Conservation (phyloP, 2,113 vertebrate genomes). For the Saccopteryx bilineata region DNA sequence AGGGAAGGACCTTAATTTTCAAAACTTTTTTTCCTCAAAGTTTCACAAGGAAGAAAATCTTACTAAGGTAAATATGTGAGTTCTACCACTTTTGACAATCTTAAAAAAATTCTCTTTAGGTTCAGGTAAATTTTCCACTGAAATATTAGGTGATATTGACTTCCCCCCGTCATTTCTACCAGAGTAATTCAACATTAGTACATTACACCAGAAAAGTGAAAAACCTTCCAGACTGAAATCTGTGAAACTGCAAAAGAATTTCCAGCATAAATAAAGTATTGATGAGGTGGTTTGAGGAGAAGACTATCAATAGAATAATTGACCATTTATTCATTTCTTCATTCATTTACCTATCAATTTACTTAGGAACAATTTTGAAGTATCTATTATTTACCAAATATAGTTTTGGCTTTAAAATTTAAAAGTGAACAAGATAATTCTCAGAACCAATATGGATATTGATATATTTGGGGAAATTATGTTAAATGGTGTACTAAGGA, state of each 20-base stretch:
- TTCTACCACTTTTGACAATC: background rate
- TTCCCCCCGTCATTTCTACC: background rate
- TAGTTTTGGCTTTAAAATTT: background rate
- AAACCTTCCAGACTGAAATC: background rate
- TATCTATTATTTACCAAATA: background rate
- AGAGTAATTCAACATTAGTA: background rate
- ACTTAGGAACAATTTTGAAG: background rate
- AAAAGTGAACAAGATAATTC: slow-evolving; percentile 22
- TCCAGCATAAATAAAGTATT: background rate
- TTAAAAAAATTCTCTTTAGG: slow-evolving; percentile 5
- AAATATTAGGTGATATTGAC: background rate
- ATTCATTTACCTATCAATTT: background rate
- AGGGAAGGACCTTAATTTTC: background rate
- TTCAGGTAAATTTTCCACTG: background rate
- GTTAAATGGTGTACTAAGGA: background rate
- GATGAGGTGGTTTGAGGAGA: background rate
- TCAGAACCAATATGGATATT: background rate
- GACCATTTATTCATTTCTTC: background rate
- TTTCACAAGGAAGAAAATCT: background rate
- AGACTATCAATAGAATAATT: background rate
- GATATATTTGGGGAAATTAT: background rate
- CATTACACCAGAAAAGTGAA: background rate
- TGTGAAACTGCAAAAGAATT: background rate
- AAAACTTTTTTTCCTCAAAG: background rate
- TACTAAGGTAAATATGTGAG: background rate